These are phyloP conservation scores for Sinodicranocentrus sp. DNA, from an alignment of 2,888 invertebrate species.

Conservation along the genomic window DNA sequence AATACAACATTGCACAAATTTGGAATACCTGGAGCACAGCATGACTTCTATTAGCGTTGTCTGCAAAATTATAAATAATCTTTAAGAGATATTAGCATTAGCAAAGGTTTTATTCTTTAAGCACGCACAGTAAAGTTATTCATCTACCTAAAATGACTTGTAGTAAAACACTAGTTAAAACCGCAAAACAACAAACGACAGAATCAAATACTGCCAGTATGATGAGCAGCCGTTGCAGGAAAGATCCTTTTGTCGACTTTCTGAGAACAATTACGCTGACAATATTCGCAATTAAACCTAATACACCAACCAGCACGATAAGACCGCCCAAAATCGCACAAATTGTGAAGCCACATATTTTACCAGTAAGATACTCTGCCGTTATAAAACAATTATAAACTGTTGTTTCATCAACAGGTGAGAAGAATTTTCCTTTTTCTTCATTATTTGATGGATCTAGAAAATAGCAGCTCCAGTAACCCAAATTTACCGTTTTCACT, in stretches of 20 bases:
- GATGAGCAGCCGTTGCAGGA: not conserved
- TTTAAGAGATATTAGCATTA: too few relatives aligned
- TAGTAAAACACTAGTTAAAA: not conserved
- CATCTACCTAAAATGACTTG: not conserved
- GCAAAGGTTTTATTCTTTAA: too few relatives aligned
- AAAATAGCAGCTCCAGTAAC: slow-evolving; percentile 52
- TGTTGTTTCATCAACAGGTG: slow-evolving; percentile 12
- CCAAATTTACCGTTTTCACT: not conserved
- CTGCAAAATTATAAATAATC: not conserved
- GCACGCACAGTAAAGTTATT: too few relatives aligned
- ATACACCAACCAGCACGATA: slow-evolving; percentile 10
- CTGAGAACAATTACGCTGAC: not conserved
- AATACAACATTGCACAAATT: not conserved
- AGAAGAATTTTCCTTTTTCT: not conserved
- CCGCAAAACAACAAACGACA: not conserved
- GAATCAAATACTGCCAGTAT: not conserved
- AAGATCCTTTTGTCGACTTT: not conserved
- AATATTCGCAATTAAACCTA: not conserved
- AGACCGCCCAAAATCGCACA: not conserved
- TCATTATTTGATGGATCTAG: slow-evolving; percentile 5
- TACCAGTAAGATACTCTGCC: slow-evolving; percentile 18
- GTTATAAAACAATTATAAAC: slow-evolving; percentile 14
- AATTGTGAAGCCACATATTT: not conserved
- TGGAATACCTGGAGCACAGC: too few relatives aligned
- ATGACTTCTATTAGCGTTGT: too few relatives aligned